phyloP scores from a whole-genome alignment of 2,113 vertebrate genomes.

The Burhinus bistriatus region DNA sequence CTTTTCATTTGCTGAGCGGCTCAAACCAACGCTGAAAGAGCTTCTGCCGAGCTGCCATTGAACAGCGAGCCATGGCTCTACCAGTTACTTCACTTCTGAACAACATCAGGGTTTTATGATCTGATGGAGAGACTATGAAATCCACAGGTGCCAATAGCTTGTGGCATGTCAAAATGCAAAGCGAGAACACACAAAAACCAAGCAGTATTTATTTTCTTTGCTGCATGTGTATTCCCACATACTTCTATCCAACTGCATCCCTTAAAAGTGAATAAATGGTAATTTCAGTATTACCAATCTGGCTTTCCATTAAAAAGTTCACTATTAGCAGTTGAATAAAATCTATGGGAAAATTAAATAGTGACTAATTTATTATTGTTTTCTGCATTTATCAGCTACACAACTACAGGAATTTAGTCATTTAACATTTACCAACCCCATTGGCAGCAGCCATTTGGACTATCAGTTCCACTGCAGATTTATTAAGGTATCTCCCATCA shows the following conservation, averaged over 20 bases:
- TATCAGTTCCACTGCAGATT: conserved; percentile 85
- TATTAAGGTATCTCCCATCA: conserved; percentile 94
- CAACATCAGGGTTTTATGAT: background rate
- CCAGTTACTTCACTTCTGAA: background rate
- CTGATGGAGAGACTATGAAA: background rate
- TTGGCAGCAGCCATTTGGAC: conserved; percentile 98
- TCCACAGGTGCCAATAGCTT: background rate
- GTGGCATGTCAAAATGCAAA: background rate
- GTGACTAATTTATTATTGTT: background rate
- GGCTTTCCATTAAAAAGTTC: background rate
- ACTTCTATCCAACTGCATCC: background rate
- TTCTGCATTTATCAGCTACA: conserved; percentile 9
- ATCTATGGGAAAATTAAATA: background rate
- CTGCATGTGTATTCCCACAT: background rate
- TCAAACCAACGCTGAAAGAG: background rate
- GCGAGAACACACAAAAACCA: background rate
- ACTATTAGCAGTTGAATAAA: background rate
- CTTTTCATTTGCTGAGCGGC: background rate
- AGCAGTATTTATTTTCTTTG: background rate
- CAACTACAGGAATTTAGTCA: conserved; percentile 13
- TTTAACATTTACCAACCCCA: conserved; percentile 86
- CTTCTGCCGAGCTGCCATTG: background rate
- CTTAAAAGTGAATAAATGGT: background rate
- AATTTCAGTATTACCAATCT: background rate
- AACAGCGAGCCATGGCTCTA: background rate